Conservation (phyloP, 1,140 invertebrate species). For the Macrotrachela quadricornifera region DNA sequence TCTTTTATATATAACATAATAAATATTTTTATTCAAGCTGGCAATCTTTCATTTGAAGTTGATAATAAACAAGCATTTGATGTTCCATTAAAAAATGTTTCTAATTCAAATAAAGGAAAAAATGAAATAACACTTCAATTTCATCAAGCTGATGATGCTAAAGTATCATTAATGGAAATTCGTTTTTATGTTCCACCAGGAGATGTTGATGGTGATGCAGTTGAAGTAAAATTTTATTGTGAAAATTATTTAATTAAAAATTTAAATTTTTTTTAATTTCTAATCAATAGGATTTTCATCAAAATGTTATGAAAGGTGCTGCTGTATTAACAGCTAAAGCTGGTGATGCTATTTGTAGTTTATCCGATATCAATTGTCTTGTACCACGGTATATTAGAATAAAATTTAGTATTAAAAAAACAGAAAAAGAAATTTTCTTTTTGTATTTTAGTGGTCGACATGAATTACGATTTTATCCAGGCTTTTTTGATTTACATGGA, state of each 20-base stretch:
- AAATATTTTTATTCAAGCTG: too few species aligned
- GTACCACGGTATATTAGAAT: conserved; percentile 41
- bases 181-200: conserved; percentile 75
- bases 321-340: conserved; percentile 77
- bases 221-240: conserved; percentile 30
- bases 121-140: conserved; percentile 97
- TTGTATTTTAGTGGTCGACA: conserved; percentile 63
- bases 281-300: conserved; percentile 48
- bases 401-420: too few species aligned
- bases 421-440: too few species aligned
- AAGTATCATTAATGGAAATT: conserved; percentile 87
- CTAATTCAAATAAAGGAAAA: conserved; percentile 83
- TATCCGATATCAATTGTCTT: conserved; percentile 84
- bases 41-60: conserved; percentile 48
- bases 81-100: conserved; percentile 80
- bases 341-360: conserved; percentile 87
- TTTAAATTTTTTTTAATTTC: too few species aligned
- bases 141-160: conserved; percentile 93
- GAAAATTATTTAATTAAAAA: too few species aligned
- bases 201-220: conserved; percentile 52
- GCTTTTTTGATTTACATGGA: conserved; percentile 93
- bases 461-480: conserved; percentile 91
- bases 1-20: too few species aligned
- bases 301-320: conserved; percentile 77
- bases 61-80: conserved; percentile 72